Evolutionary conservation across 1,140 invertebrate species (phyloP).

Genomic region (Drosophila mauritiana): DNA sequence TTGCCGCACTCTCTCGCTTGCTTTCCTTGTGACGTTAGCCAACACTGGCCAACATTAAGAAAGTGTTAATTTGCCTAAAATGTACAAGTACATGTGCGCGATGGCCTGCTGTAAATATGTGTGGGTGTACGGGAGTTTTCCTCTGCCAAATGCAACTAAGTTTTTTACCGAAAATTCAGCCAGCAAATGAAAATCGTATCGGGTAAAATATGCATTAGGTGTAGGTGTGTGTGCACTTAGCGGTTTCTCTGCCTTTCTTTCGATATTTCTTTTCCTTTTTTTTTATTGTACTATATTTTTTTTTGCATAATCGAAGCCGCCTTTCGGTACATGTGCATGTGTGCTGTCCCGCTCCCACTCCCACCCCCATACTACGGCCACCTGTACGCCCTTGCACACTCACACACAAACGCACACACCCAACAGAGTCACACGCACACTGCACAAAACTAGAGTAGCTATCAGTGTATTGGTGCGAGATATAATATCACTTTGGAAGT

Average conservation of each 20-base stretch:
- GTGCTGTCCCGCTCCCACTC: slow-evolving; percentile 51
- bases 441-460: slow-evolving; percentile 40
- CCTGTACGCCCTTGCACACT: slow-evolving; percentile 77
- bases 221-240: slow-evolving; percentile 3
- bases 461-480: slow-evolving; percentile 29
- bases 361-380: slow-evolving; percentile 65
- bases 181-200: slow-evolving; percentile 13
- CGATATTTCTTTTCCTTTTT: background rate
- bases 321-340: slow-evolving; percentile 68
- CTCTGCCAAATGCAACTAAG: slow-evolving; percentile 20
- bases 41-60: slow-evolving; percentile 51
- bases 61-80: slow-evolving; percentile 71
- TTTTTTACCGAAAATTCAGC: background rate
- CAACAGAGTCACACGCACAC: background rate
- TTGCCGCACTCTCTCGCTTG: background rate
- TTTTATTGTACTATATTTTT: slow-evolving; percentile 13
- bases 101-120: slow-evolving; percentile 1
- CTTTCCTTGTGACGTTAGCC: slow-evolving; percentile 21
- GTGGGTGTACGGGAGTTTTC: slow-evolving; percentile 37
- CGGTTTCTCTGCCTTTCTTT: background rate
- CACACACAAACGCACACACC: slow-evolving; percentile 1
- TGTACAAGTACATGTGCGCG: slow-evolving; percentile 35
- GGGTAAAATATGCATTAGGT: slow-evolving; percentile 1
- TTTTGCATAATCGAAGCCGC: slow-evolving; percentile 73
- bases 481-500: slow-evolving; percentile 44